phyloP scores from a whole-genome alignment of 2,113 vertebrate species.

The Anguilla japonica region DNA sequence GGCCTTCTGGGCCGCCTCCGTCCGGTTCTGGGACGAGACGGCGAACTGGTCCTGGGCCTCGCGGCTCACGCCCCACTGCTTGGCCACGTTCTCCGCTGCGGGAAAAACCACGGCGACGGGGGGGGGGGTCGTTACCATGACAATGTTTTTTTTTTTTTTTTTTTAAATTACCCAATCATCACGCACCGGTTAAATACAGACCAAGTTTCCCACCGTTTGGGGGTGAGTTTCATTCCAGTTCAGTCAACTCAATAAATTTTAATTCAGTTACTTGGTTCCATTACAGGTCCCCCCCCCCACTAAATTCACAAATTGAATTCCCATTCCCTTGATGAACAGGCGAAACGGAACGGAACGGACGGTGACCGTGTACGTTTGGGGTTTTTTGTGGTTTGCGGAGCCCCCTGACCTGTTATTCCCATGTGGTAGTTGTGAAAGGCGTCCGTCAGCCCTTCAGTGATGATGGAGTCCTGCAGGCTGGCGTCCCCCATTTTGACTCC shows the following conservation, averaged over 20 bases:
- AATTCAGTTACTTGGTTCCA: no score
- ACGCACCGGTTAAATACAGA: not conserved
- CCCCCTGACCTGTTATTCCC: conserved; percentile 86
- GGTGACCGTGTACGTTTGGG: not conserved
- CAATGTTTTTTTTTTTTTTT: not conserved
- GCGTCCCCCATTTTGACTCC: conserved; percentile 85
- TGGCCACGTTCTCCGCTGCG: conserved; percentile 94
- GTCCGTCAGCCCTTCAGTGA: conserved; percentile 87
- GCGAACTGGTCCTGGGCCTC: conserved; percentile 85
- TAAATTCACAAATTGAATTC: not conserved
- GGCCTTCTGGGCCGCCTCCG: conserved; percentile 86
- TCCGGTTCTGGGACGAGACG: conserved; percentile 82
- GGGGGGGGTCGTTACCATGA: conserved; percentile 18
- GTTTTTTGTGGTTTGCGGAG: no score
- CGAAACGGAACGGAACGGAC: not conserved
- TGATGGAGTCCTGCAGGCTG: conserved; percentile 79
- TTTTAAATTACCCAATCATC: not conserved
- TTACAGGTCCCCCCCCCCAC: no score
- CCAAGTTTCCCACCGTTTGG: not conserved
- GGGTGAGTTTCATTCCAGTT: not conserved
- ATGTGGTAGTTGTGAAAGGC: conserved; percentile 91
- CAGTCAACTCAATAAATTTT: not conserved
- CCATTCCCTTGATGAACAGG: not conserved
- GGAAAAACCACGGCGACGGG: no score
- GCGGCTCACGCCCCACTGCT: conserved; percentile 83